Conservation (phyloP, 2,888 invertebrate species). For the Allophyes oxyacanthae region DNA sequence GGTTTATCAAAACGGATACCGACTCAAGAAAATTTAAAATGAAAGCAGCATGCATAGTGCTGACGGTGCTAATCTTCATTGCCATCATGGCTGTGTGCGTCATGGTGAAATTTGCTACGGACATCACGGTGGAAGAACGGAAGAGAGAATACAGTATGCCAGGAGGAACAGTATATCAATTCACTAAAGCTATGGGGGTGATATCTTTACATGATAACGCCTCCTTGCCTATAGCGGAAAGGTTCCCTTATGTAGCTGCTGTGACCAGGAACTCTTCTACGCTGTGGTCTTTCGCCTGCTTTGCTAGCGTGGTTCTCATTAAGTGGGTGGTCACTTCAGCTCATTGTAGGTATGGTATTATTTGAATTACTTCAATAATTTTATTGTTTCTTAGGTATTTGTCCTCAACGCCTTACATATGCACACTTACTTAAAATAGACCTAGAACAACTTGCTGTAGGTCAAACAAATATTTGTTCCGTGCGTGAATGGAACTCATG, state of each 20-base stretch:
- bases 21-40: constrained; percentile 48
- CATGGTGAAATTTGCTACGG: constrained; percentile 84
- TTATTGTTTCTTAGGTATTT: no score
- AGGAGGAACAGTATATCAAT: constrained; percentile 60
- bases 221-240: constrained; percentile 52
- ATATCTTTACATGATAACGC: constrained; percentile 67
- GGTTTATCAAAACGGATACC: background rate
- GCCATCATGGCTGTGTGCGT: constrained; percentile 81
- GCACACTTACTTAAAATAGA: no score
- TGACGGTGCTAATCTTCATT: constrained; percentile 70
- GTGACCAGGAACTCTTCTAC: constrained; percentile 70
- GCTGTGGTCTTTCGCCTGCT: constrained; percentile 77
- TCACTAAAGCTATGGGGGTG: constrained; percentile 70
- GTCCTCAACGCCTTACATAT: no score
- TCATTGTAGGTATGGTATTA: constrained; percentile 67
- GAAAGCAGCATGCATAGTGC: constrained; percentile 77
- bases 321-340: constrained; percentile 81
- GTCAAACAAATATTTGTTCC: no score
- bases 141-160: constrained; percentile 58
- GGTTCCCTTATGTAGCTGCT: constrained; percentile 79
- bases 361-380: no score
- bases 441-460: no score
- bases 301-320: constrained; percentile 74
- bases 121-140: constrained; percentile 75
- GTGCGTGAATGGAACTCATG: no score